Conservation (phyloP, 2,888 invertebrate species). For the Drosophila demipolita region DNA sequence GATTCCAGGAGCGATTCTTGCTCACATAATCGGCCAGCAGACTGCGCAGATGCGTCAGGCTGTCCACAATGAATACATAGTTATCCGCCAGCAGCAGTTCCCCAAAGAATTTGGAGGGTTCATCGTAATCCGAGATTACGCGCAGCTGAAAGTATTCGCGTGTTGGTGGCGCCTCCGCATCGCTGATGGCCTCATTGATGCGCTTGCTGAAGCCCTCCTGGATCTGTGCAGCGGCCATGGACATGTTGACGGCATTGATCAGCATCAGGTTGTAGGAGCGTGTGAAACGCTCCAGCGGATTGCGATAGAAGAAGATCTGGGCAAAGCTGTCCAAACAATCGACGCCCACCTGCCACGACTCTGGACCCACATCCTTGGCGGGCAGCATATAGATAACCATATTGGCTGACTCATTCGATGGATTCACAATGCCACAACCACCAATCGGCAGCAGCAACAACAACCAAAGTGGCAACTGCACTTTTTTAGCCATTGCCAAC, state of each 20-base stretch:
- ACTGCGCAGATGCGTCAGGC: slow-evolving; percentile 55
- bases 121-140: slow-evolving; percentile 70
- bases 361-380: slow-evolving; percentile 69
- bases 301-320: slow-evolving; percentile 71
- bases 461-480: slow-evolving; percentile 1
- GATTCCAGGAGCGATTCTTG: slow-evolving; percentile 82
- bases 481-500: neutral
- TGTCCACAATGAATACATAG: slow-evolving; percentile 82
- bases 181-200: slow-evolving; percentile 76
- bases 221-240: slow-evolving; percentile 83
- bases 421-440: slow-evolving; percentile 71
- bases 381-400: slow-evolving; percentile 76
- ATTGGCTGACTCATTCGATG: slow-evolving; percentile 72
- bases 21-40: slow-evolving; percentile 71
- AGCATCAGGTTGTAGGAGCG: slow-evolving; percentile 80
- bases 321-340: slow-evolving; percentile 78
- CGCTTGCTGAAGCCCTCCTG: slow-evolving; percentile 77
- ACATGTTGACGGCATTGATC: slow-evolving; percentile 78
- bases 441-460: slow-evolving; percentile 16
- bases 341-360: slow-evolving; percentile 79
- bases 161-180: neutral
- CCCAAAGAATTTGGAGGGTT: slow-evolving; percentile 30
- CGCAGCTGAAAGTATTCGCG: slow-evolving; percentile 71
- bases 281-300: slow-evolving; percentile 62
- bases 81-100: slow-evolving; percentile 76